These are phyloP conservation scores for Abramis brama DNA, from an alignment of 2,113 vertebrate species.

Conservation along the genomic window DNA sequence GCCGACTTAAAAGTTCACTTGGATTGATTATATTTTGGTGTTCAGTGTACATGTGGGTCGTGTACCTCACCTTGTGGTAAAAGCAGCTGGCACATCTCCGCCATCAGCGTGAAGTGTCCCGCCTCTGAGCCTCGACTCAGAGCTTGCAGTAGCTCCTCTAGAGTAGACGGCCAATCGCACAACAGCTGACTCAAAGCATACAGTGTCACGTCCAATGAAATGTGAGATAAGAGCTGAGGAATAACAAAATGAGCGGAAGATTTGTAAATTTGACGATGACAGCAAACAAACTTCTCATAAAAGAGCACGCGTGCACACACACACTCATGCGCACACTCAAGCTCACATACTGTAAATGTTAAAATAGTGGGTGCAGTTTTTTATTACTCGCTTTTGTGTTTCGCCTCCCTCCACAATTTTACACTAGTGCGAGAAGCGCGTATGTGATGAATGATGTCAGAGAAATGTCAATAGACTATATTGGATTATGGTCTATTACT, in stretches of 20 bases:
- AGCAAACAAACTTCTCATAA: neutral
- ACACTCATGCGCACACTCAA: too few relatives aligned
- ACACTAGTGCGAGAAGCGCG: too few relatives aligned
- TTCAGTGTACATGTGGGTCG: neutral
- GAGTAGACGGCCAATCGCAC: conserved; percentile 67
- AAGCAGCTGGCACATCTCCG: conserved; percentile 78
- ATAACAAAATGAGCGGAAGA: neutral
- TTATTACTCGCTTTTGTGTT: too few relatives aligned
- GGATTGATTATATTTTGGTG: neutral
- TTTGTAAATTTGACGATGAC: neutral
- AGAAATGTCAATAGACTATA: too few relatives aligned
- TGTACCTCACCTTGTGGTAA: conserved; percentile 77
- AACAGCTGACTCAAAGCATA: conserved; percentile 74
- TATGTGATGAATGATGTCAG: too few relatives aligned
- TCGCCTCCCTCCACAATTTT: too few relatives aligned
- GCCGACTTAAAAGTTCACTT: neutral
- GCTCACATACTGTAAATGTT: too few relatives aligned
- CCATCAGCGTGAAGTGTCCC: conserved; percentile 79
- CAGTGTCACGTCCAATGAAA: conserved; percentile 86
- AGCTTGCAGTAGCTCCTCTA: conserved; percentile 77
- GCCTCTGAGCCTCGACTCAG: conserved; percentile 75
- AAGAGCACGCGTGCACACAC: too few relatives aligned
- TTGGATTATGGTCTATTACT: too few relatives aligned
- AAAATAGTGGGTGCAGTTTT: too few relatives aligned
- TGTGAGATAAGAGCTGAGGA: conserved; percentile 81